Base-by-base conservation (phyloP, 2,113 vertebrate species). In the Labeo catla region DNA sequence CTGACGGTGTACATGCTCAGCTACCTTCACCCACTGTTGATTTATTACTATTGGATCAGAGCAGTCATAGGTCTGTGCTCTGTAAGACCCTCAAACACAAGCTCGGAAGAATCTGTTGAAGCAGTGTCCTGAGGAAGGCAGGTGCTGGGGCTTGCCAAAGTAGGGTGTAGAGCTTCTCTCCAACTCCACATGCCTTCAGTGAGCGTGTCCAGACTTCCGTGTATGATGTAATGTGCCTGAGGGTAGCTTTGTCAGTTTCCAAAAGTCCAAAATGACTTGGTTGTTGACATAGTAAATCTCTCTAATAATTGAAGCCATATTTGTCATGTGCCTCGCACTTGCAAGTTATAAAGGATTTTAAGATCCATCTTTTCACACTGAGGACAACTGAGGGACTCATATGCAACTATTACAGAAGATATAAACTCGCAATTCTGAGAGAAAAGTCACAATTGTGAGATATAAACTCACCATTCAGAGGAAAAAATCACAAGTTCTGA, bases 111-210 rank as follows among this genome's bases (percentile, higher is more conserved):
- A 76, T 85, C 84, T 87, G 86, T 87, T 59, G 66, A 86, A 88
- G 86, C 87, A 90, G 80, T 79, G 54, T 86, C 74, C 87, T 76
- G 66, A 80, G 74, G 86, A 83, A 88, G 86, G 83, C 79, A 87
- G 83, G 80, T 89, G 88, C 77, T 86, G 65, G 72, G 84, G 79
- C 88, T 86, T 89, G 88, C 89, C 87, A 85, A 36, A 82, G n/a
- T 39, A 50, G 45, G 63, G 85, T 59, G 68, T 78, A 43, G 13
- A 63, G 78, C 36, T 52, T 54, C 81, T 82, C 52, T 73, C 76
- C 52, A 86, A 77, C 16, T 47, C 45, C 50, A 12, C 70, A 47
- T 49, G 66, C 61, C 80, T 68, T 70, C 16, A 54, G 13, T 81
- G 23, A 76, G 72, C 87, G 36, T 81, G 87, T 78, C 59, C 83